Percentiles rank a stretch among this genome's conserved stretches.
These are phyloP conservation scores for Homarus americanus DNA, from an alignment of 1,140 invertebrate species.

Conservation along the genomic window DNA sequence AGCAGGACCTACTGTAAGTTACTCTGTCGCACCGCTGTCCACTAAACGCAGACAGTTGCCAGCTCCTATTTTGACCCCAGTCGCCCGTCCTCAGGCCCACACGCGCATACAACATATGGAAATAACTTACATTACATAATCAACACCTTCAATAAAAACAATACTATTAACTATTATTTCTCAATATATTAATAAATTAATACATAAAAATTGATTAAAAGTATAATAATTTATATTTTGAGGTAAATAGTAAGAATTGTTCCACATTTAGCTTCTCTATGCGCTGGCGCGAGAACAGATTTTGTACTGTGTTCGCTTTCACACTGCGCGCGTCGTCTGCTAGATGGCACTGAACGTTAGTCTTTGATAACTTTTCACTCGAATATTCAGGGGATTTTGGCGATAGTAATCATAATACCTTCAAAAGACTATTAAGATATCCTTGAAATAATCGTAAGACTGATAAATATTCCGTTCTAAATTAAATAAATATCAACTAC, in stretches of 20 bases:
- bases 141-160: background rate
- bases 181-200: background rate
- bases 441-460: no score
- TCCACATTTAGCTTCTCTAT: conserved; percentile 37
- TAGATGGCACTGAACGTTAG: conserved; percentile 41
- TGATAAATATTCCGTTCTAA: no score
- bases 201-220: background rate
- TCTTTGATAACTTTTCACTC: conserved; percentile 47
- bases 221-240: background rate
- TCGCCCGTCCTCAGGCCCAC: conserved; percentile 7
- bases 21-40: conserved; percentile 62
- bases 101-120: conserved; percentile 14
- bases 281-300: conserved; percentile 63
- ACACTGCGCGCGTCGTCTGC: conserved; percentile 71
- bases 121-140: background rate
- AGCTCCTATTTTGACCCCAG: conserved; percentile 61
- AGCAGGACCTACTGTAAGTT: conserved; percentile 42
- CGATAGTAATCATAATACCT: background rate
- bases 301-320: conserved; percentile 67
- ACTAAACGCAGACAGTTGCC: conserved; percentile 70
- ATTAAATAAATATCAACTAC: no score
- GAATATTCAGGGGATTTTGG: conserved; percentile 16
- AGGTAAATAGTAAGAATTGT: background rate
- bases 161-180: background rate
- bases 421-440: no score